These are phyloP conservation scores for Patella ulyssiponensis DNA, from an alignment of 2,888 invertebrate species.

Conservation along the genomic window DNA sequence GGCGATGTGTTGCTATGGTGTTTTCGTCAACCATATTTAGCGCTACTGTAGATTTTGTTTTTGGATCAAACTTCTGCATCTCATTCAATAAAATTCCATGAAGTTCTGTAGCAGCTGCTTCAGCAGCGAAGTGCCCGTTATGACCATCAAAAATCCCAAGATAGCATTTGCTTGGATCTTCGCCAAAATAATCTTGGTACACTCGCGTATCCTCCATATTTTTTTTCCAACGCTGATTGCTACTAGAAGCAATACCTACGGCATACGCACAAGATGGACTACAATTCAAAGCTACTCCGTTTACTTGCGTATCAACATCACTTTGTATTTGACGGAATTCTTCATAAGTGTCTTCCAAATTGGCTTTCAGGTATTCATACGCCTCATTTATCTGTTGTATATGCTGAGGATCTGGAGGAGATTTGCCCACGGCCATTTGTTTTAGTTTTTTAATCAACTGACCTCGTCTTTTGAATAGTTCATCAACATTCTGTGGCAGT, in stretches of 20 bases:
- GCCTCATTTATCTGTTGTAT: slow-evolving; percentile 59
- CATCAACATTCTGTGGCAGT: slow-evolving; percentile 50
- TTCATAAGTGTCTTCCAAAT: slow-evolving; percentile 65
- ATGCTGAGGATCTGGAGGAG: slow-evolving; percentile 40
- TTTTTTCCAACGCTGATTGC: slow-evolving; percentile 66
- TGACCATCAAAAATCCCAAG: slow-evolving; percentile 68
- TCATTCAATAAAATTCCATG: slow-evolving; percentile 65
- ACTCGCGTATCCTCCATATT: slow-evolving; percentile 68
- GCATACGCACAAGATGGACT: slow-evolving; percentile 55
- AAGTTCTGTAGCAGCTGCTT: slow-evolving; percentile 64
- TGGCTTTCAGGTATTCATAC: slow-evolving; percentile 64
- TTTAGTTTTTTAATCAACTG: slow-evolving; percentile 53
- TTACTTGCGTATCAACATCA: slow-evolving; percentile 54
- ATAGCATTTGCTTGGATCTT: slow-evolving; percentile 64
- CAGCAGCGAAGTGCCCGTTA: slow-evolving; percentile 66
- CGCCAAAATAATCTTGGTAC: slow-evolving; percentile 68
- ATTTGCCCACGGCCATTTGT: slow-evolving; percentile 41
- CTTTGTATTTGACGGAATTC: slow-evolving; percentile 48
- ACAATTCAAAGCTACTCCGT: slow-evolving; percentile 59
- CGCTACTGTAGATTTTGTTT: slow-evolving; percentile 55
- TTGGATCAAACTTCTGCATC: slow-evolving; percentile 67
- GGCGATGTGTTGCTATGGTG: slow-evolving; percentile 49
- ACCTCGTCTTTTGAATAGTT: slow-evolving; percentile 56
- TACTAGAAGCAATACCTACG: slow-evolving; percentile 59
- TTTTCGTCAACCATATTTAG: slow-evolving; percentile 49